These are phyloP conservation scores for Melanogrammus aeglefinus DNA, from an alignment of 2,797 vertebrate genomes.

Conservation along the genomic window DNA sequence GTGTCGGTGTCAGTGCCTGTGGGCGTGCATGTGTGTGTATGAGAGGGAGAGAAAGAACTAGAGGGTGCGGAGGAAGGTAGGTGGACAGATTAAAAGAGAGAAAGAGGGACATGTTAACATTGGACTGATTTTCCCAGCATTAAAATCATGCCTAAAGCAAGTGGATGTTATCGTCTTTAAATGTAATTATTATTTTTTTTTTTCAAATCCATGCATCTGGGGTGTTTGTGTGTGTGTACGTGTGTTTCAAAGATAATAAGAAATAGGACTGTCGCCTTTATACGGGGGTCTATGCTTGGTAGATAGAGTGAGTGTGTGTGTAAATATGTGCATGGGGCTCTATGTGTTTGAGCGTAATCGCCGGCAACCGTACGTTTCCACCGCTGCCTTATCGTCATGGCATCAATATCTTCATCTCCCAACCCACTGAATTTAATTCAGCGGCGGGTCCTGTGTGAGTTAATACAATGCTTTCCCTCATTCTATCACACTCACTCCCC, in stretches of 20 bases:
- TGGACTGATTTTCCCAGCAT: neutral
- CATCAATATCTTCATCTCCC: neutral
- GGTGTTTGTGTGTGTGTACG: neutral
- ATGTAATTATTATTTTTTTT: neutral
- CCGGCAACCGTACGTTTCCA: neutral
- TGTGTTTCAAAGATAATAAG: neutral
- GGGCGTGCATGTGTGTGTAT: no score
- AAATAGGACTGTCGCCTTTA: neutral
- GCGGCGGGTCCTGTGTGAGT: neutral
- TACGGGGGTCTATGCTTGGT: neutral
- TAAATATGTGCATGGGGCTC: neutral
- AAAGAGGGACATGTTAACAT: neutral
- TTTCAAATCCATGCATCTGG: neutral
- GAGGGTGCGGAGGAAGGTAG: neutral
- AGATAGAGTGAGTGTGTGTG: slow-evolving; percentile 3
- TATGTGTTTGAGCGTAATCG: neutral
- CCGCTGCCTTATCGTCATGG: neutral
- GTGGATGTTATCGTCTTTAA: neutral
- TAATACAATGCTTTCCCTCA: neutral
- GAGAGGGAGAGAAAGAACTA: neutral
- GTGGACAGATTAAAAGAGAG: neutral
- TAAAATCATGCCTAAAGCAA: neutral
- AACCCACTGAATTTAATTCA: neutral
- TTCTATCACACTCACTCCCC: neutral
- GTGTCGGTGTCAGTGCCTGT: no score